Evolutionary conservation across 1,140 invertebrate species (phyloP).

Genomic region (Trachymyrmex cornetzi): DNA sequence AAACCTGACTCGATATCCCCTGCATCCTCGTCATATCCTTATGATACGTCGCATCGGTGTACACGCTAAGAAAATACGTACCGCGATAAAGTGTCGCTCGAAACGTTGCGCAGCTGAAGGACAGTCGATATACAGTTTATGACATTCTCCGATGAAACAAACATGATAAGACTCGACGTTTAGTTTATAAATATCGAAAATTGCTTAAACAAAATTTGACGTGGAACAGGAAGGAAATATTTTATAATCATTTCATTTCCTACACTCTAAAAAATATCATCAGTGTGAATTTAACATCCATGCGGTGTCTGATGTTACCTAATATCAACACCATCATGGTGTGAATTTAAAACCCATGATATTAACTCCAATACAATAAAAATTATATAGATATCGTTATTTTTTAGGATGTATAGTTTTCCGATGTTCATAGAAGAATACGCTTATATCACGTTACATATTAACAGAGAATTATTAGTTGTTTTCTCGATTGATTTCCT

Average conservation of each 20-base stretch:
- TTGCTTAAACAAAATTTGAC: not conserved
- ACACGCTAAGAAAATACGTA: constrained; percentile 49
- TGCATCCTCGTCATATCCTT: constrained; percentile 11
- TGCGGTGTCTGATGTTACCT: too few relatives aligned
- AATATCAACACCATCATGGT: too few relatives aligned
- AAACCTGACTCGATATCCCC: constrained; percentile 32
- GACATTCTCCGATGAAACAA: not conserved
- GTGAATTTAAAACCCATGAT: too few relatives aligned
- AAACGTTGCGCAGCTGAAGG: constrained; percentile 2
- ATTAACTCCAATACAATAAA: too few relatives aligned
- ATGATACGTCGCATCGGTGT: not conserved
- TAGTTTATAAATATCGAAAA: not conserved
- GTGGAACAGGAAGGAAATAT: not conserved
- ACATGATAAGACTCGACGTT: not conserved
- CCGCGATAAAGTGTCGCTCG: constrained; percentile 19
- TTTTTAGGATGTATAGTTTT: too few relatives aligned
- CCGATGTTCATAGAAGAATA: too few relatives aligned
- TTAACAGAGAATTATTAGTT: too few relatives aligned
- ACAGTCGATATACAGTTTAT: not conserved
- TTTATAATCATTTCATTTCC: not conserved
- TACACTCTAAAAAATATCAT: too few relatives aligned
- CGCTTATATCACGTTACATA: too few relatives aligned
- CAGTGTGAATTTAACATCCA: too few relatives aligned
- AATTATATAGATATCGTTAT: too few relatives aligned
- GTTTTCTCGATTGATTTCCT: too few relatives aligned